phyloP scores from a whole-genome alignment of 2,888 invertebrate species.

The Drosophila prolongata region DNA sequence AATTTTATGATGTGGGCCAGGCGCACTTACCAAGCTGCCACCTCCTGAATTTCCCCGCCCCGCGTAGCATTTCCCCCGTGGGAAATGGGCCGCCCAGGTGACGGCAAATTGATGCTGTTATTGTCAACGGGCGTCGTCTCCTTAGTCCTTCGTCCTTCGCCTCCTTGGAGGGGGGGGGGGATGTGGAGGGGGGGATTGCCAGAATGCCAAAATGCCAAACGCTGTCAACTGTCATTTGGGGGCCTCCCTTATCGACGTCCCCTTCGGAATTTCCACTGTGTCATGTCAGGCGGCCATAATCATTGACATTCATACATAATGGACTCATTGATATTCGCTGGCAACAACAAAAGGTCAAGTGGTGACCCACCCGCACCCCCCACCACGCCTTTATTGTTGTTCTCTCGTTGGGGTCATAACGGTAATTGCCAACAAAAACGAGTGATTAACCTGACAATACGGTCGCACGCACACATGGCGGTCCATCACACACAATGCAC shows the following conservation, averaged over 20 bases:
- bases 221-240: constrained; percentile 44
- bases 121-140: constrained; percentile 53
- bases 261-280: constrained; percentile 46
- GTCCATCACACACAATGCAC: constrained; percentile 16
- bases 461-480: constrained; percentile 39
- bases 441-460: constrained; percentile 78
- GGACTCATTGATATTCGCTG: constrained; percentile 76
- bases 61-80: constrained; percentile 29
- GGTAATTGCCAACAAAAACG: constrained; percentile 81
- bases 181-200: constrained; percentile 32
- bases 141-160: neutral
- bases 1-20: constrained; percentile 65
- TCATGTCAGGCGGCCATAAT: constrained; percentile 78
- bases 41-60: constrained; percentile 21
- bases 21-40: constrained; percentile 13
- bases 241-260: constrained; percentile 30
- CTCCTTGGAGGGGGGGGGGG: constrained; percentile 5
- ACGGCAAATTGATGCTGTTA: constrained; percentile 77
- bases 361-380: neutral
- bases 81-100: constrained; percentile 73
- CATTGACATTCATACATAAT: constrained; percentile 76
- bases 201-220: constrained; percentile 70
- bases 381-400: constrained; percentile 50
- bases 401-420: constrained; percentile 59
- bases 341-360: constrained; percentile 57